Evolutionary conservation across 1,140 invertebrate species (phyloP).

Genomic region (Pararge aegeria): DNA sequence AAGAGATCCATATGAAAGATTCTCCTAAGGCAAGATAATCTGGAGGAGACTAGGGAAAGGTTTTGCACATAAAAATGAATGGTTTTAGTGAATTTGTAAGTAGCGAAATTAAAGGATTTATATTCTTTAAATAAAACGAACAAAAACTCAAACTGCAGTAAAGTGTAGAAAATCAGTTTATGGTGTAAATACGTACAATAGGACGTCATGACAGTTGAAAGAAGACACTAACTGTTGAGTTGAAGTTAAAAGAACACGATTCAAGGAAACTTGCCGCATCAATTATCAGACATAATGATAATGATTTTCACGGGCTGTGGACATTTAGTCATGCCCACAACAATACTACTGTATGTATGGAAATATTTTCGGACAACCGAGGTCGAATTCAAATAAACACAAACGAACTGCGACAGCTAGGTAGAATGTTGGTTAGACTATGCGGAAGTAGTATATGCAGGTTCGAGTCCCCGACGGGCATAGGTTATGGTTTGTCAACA

Average conservation of each 20-base stretch:
- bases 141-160: no score
- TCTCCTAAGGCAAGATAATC: no score
- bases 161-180: no score
- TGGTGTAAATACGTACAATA: background rate
- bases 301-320: constrained; percentile 62
- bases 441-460: background rate
- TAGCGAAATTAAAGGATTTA: no score
- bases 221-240: background rate
- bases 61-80: no score
- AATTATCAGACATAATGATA: constrained; percentile 53
- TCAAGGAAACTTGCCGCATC: constrained; percentile 57
- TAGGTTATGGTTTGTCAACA: background rate
- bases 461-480: background rate
- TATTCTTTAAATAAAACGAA: no score
- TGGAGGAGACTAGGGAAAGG: no score
- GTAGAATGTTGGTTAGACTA: background rate
- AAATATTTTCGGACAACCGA: constrained; percentile 53
- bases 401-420: background rate
- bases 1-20: no score
- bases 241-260: constrained; percentile 27
- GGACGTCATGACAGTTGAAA: constrained; percentile 1
- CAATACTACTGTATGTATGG: constrained; percentile 44
- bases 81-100: no score
- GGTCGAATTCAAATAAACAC: constrained; percentile 38
- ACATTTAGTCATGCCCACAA: constrained; percentile 53